Evolutionary conservation across 2,113 vertebrate species (phyloP).

Genomic region (Phalacrocorax pelagicus): DNA sequence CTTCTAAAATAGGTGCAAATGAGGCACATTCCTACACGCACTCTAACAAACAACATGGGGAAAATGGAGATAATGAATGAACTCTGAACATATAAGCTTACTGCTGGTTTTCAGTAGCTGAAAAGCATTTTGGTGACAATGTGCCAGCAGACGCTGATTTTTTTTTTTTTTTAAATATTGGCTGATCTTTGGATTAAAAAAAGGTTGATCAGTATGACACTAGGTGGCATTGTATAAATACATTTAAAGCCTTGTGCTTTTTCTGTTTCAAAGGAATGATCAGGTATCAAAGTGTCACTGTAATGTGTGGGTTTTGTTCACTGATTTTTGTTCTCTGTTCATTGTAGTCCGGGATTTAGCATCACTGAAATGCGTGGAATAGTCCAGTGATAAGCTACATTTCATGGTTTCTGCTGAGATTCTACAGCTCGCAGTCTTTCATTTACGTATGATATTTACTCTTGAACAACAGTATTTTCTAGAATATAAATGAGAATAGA

Average conservation of each 20-base stretch:
- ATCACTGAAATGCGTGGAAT: not conserved
- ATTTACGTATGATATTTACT: not conserved
- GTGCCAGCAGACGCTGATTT: not conserved
- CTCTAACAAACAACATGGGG: not conserved
- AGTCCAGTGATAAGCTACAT: not conserved
- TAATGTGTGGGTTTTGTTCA: not conserved
- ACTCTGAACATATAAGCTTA: not conserved
- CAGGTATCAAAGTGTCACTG: not conserved
- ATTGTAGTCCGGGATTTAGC: not conserved
- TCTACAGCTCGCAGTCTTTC: not conserved
- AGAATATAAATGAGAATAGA: not conserved
- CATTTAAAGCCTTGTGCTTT: not conserved
- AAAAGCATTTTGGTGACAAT: not conserved
- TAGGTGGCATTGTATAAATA: conserved; percentile 61
- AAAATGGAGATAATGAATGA: not conserved
- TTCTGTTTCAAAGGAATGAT: not conserved
- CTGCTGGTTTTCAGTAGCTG: not conserved
- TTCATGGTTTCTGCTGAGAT: not conserved
- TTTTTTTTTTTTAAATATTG: not conserved
- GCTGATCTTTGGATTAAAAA: not conserved
- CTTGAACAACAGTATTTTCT: not conserved
- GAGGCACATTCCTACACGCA: not conserved
- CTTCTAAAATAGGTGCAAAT: not conserved
- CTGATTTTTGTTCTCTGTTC: not conserved
- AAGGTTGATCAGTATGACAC: not conserved